These are phyloP conservation scores for Recurvirostra avosetta DNA, from an alignment of 2,113 vertebrate genomes.

Conservation along the genomic window DNA sequence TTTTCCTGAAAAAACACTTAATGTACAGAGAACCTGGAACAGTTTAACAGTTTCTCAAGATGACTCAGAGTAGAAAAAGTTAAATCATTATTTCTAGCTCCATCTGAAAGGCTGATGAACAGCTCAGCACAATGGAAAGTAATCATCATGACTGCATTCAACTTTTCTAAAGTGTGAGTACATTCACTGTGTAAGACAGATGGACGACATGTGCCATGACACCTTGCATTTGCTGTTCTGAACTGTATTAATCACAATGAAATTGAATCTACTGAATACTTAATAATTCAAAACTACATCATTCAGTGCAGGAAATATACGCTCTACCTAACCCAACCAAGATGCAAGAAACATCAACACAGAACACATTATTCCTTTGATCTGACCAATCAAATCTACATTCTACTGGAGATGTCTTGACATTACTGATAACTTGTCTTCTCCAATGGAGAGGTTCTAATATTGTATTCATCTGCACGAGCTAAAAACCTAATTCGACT, in stretches of 20 bases:
- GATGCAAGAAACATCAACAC: not conserved
- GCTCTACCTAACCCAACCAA: not conserved
- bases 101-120: not conserved
- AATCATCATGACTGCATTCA: not conserved
- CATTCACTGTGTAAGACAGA: not conserved
- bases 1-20: not conserved
- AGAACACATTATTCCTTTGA: not conserved
- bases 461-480: not conserved
- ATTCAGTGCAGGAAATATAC: not conserved
- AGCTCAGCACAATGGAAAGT: not conserved
- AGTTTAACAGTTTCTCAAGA: not conserved
- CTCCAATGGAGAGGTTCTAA: not conserved
- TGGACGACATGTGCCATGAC: not conserved
- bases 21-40: not conserved
- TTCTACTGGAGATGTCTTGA: not conserved
- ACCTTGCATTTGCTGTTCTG: not conserved
- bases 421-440: not conserved
- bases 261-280: not conserved
- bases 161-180: not conserved
- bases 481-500: rapidly evolving
- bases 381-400: not conserved
- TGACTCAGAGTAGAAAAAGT: not conserved
- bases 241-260: not conserved
- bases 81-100: not conserved
- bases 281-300: not conserved